Evolutionary conservation across 2,888 invertebrate genomes (phyloP), one percentile per base, ranked within the genome.

Genomic region (Ophioninae sp.): DNA sequence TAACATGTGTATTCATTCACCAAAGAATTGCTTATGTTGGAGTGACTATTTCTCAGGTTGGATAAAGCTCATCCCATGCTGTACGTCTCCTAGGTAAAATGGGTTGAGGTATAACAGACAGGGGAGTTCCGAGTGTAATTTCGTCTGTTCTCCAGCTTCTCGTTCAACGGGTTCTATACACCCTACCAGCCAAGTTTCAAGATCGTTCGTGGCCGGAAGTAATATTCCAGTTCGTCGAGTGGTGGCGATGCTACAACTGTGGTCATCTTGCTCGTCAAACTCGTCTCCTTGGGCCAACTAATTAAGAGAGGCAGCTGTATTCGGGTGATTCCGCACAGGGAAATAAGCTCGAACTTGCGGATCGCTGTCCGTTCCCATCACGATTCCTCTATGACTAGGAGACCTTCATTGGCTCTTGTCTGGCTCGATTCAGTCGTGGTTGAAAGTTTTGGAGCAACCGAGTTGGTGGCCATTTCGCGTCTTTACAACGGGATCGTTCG

Each of bases 401-500:
- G 57, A 67, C 67, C 67, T 50, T 59, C 30, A 67, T 61, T 81
- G 39, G n/a, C 70, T 74, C 65, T 61, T 44, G 56, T 77, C 65
- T 74, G 57, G 44, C 61, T 21, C 75, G 79, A 84, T 84, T 67
- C 79, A 69, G 61, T 70, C 37, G 78, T 67, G 70, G 72, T 81
- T 79, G 56, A 81, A 84, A 84, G 75, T 84, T 84, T 84, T 84
- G 68, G 21, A 78, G 72, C 62, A 78, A 64, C 39, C 73, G 37
- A 82, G 67, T 69, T 75, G 30, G 74, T 75, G 76, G 82, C 80
- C 69, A 79, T 72, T 79, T 79, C 81, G 78, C 62, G 79, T 81
- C 85, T 81, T 85, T 81, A 74, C 84, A 88, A 90, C 87, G 87
- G 85, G 87, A 87, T 89, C 88, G 87, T 88, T 85, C 86, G 82